These are phyloP conservation scores for Strongylocentrotus purpuratus DNA, from an alignment of 35 echinoderm and acorn worm genomes.

Conservation along the genomic window DNA sequence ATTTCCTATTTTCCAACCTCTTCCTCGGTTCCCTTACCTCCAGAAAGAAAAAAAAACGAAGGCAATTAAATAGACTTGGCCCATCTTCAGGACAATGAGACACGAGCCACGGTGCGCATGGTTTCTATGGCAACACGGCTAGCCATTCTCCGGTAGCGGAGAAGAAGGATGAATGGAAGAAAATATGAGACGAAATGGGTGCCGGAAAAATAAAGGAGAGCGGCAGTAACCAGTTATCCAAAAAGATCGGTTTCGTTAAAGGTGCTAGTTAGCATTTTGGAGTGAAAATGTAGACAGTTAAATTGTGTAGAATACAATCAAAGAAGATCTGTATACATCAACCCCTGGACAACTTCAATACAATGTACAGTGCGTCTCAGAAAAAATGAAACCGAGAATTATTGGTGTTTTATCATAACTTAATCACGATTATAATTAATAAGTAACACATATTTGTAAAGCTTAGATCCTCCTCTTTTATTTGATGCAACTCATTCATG, in stretches of 20 bases:
- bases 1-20: background rate
- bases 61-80: constrained; percentile 1
- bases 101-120: background rate
- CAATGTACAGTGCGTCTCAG: no score
- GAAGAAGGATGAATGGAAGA: background rate
- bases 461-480: no score
- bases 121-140: background rate
- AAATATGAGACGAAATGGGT: background rate
- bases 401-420: no score
- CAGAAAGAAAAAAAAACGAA: background rate
- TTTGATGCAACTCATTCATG: no score
- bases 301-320: no score
- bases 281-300: no score
- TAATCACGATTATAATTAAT: no score
- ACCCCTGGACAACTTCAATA: no score
- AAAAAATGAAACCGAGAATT: no score
- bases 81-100: background rate
- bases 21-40: background rate
- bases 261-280: background rate
- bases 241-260: background rate
- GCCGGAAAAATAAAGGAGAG: background rate
- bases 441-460: no score
- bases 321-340: no score
- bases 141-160: background rate
- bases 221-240: background rate